A percentile compares a stretch with the other conserved stretches of the same genome.
phyloP scores from a whole-genome alignment of 2,888 invertebrate genomes.

The Agrotis clavis region DNA sequence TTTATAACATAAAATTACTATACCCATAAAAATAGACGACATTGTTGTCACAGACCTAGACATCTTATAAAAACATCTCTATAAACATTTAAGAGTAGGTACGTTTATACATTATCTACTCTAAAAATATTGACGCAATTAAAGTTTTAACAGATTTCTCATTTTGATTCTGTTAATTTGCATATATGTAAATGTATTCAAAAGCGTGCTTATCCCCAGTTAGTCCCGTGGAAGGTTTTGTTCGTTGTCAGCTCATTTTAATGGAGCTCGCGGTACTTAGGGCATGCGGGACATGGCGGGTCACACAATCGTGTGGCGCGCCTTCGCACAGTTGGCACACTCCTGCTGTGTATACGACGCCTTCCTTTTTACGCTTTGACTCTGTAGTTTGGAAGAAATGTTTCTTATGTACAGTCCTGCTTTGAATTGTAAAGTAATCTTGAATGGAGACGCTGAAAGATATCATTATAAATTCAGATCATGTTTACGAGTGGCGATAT shows the following conservation, averaged over 20 bases:
- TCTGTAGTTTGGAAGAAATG: slow-evolving; percentile 45
- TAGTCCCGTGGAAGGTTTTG: slow-evolving; percentile 63
- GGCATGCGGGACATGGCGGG: slow-evolving; percentile 34
- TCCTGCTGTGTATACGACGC: slow-evolving; percentile 21
- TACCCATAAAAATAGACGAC: slow-evolving; percentile 40
- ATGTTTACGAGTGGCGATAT: slow-evolving; percentile 66
- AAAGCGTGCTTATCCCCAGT: slow-evolving; percentile 70
- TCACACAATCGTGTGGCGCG: slow-evolving; percentile 38
- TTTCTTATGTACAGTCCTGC: slow-evolving; percentile 37
- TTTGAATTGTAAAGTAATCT: slow-evolving; percentile 60
- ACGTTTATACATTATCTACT: slow-evolving; percentile 36
- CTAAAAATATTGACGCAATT: slow-evolving; percentile 68
- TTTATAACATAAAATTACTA: slow-evolving; percentile 21
- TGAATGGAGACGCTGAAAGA: slow-evolving; percentile 47
- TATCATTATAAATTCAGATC: slow-evolving; percentile 70
- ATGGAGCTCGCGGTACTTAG: slow-evolving; percentile 64
- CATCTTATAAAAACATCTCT: slow-evolving; percentile 20
- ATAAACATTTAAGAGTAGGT: slow-evolving; percentile 25
- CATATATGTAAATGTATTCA: slow-evolving; percentile 78
- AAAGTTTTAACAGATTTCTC: slow-evolving; percentile 77
- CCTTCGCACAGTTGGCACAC: slow-evolving; percentile 26
- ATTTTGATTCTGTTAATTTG: slow-evolving; percentile 69
- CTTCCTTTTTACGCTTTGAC: slow-evolving; percentile 40
- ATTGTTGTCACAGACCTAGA: slow-evolving; percentile 34
- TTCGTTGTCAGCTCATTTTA: slow-evolving; percentile 76